A percentile compares a stretch with the other conserved stretches of the same genome.
phyloP scores from a whole-genome alignment of 2,888 invertebrate genomes.

The Lochmaea capreae region DNA sequence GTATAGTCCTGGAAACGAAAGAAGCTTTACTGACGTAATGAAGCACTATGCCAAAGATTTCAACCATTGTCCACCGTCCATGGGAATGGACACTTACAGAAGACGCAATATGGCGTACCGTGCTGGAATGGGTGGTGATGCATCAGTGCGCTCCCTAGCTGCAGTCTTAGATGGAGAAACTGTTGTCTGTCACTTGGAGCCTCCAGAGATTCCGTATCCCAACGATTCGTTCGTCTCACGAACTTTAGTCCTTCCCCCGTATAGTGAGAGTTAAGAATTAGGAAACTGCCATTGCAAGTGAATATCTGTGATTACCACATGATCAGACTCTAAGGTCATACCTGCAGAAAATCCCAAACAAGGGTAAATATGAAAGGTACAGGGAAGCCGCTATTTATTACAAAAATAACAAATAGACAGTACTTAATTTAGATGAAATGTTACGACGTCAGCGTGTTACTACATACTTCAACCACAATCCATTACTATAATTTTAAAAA shows the following conservation, averaged over 20 bases:
- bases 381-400: neutral
- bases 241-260: constrained; percentile 71
- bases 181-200: constrained; percentile 88
- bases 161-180: constrained; percentile 88
- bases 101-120: constrained; percentile 61
- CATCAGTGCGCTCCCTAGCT: constrained; percentile 73
- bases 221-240: constrained; percentile 67
- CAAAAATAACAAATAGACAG: neutral
- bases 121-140: constrained; percentile 67
- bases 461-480: neutral
- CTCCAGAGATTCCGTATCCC: constrained; percentile 68
- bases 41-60: constrained; percentile 56
- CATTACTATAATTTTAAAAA: neutral
- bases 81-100: constrained; percentile 67
- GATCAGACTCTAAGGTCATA: constrained; percentile 64
- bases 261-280: constrained; percentile 70
- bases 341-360: constrained; percentile 35
- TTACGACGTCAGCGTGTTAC: neutral
- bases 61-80: constrained; percentile 66
- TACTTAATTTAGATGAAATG: neutral
- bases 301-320: constrained; percentile 67
- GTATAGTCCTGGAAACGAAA: constrained; percentile 76
- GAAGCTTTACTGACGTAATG: constrained; percentile 63
- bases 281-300: constrained; percentile 66
- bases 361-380: neutral